phyloP scores from a whole-genome alignment of 2,113 vertebrate species.

The Cygnus atratus region DNA sequence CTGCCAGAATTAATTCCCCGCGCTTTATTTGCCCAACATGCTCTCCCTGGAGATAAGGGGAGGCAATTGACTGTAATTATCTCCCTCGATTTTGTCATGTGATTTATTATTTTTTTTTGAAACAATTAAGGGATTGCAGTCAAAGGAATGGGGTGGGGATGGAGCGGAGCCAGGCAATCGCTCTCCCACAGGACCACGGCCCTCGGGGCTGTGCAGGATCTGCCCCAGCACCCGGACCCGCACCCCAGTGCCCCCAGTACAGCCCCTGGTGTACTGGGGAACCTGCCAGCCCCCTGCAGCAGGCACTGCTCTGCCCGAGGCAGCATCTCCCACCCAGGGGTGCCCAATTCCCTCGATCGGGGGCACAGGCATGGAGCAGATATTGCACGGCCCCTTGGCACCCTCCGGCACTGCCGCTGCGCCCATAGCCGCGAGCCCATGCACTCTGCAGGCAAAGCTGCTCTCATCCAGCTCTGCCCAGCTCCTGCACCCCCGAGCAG shows the following conservation, averaged over 20 bases:
- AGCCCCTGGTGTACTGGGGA: rapidly evolving
- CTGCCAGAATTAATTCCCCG: background rate
- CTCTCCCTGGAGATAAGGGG: constrained; percentile 37
- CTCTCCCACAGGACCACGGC: background rate
- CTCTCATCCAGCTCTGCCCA: background rate
- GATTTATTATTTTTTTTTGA: background rate
- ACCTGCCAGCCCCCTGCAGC: background rate
- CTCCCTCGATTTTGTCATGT: background rate
- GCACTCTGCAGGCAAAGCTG: background rate
- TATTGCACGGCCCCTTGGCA: background rate
- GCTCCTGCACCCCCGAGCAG: background rate
- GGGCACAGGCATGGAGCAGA: background rate
- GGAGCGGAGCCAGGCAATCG: background rate
- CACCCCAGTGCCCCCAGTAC: background rate
- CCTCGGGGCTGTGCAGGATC: background rate
- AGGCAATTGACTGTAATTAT: constrained; percentile 61
- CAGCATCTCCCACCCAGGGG: background rate
- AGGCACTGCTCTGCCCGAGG: background rate
- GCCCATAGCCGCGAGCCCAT: background rate
- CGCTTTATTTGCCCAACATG: background rate
- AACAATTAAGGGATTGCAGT: background rate
- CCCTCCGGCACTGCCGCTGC: rapidly evolving
- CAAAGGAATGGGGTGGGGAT: background rate
- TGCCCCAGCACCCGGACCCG: background rate
- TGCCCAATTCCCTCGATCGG: background rate